Evolutionary conservation across 2,797 vertebrate genomes (phyloP), one percentile per base, ranked within the genome.

Genomic region (Chelon labrosus): DNA sequence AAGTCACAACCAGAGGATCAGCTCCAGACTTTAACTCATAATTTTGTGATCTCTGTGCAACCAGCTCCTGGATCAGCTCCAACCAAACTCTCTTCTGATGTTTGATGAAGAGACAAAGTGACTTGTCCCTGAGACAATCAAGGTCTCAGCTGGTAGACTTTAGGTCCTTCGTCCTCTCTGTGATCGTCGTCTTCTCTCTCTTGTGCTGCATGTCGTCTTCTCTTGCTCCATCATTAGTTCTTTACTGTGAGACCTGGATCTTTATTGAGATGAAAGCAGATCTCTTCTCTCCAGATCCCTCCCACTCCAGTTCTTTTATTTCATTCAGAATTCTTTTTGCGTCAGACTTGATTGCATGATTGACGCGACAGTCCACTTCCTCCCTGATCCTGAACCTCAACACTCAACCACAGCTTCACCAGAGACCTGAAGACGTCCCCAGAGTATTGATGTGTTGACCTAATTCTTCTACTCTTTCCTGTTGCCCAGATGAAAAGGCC

Each of bases 401-500:
- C 22, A 5, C 77, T 75, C 73, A 80, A 65, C 70, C 80, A 73
- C 85, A 65, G 62, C 77, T 82, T 58, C 79, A 69, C 74, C 79
- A 79, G 81, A 86, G 76, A 83, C 76, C 77, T 82, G 75, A 83
- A 89, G 85, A 84, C 81, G 65, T 77, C 79, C 38, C 19, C 81
- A 79, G 70, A 73, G 85, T 88, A 56, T 84, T 89, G 64, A 80
- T 90, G 77, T 92, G 84, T 90, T 92, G 87, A 89, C 90, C 87
- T 93, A 90, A 92, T 87, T 80, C 81, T 88, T 91, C 83, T 91
- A 92, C 93, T 92, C 89, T 94, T 93, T 94, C 83, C 91, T 96
- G 91, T 94, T 91, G 94, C 96, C 96, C 95, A 95, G 95, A 96
- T 97, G 91, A 94, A 90, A 94, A 90, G 94, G 90, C 90, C 93